Percentiles rank a stretch among this genome's conserved stretches.
phyloP scores from a whole-genome alignment of 2,113 vertebrate species.

The Steatornis caripensis region DNA sequence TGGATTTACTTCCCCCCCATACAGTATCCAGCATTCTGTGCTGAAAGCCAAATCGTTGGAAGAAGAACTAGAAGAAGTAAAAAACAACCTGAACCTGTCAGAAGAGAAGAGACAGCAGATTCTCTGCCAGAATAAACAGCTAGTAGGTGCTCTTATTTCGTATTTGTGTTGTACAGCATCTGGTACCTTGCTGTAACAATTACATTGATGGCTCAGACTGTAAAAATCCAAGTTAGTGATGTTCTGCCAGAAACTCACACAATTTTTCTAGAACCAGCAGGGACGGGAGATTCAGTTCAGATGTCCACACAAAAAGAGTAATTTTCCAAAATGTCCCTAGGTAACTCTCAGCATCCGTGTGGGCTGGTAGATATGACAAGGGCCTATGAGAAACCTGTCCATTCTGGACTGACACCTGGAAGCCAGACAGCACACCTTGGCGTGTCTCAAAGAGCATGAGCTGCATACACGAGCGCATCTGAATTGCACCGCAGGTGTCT shows the following conservation, averaged over 20 bases:
- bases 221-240: not conserved
- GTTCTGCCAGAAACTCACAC: not conserved
- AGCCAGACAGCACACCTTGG: not conserved
- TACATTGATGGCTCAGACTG: not conserved
- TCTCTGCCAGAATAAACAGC: conserved; percentile 77
- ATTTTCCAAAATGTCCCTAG: not conserved
- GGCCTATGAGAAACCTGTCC: not conserved
- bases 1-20: not conserved
- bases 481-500: not conserved
- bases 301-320: too few relatives aligned
- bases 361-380: not conserved
- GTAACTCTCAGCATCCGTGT: not conserved
- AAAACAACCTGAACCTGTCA: conserved; percentile 72
- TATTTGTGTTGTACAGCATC: not conserved
- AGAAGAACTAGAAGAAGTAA: conserved; percentile 91
- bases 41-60: conserved; percentile 82
- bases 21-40: conserved; percentile 82
- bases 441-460: fast-evolving
- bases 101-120: conserved; percentile 77
- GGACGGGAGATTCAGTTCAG: not conserved
- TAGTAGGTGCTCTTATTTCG: conserved; percentile 67
- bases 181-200: not conserved
- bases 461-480: not conserved
- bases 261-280: not conserved
- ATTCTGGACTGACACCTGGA: not conserved